These are phyloP conservation scores for Agrotis exclamationis DNA, from an alignment of 2,888 invertebrate species.

Conservation along the genomic window DNA sequence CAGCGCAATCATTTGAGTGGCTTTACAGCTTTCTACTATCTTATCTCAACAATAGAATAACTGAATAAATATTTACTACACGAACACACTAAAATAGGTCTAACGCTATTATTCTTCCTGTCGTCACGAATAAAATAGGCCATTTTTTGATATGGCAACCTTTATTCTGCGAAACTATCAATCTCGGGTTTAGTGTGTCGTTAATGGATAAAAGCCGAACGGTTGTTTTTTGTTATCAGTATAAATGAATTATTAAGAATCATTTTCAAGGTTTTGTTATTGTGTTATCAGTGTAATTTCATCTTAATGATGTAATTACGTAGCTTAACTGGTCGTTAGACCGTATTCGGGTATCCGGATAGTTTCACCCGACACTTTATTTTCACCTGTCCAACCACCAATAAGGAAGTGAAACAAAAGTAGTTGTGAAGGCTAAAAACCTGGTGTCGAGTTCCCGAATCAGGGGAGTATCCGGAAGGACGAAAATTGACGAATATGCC, in stretches of 20 bases:
- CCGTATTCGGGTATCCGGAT: not conserved
- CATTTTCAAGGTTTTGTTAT: conserved; percentile 24
- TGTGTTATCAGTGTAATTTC: conserved; percentile 24
- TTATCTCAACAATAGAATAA: conserved; percentile 49
- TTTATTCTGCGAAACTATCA: conserved; percentile 14
- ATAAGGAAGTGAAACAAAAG: not conserved
- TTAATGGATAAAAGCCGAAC: conserved; percentile 15
- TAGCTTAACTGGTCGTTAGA: conserved; percentile 11
- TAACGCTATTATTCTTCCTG: conserved; percentile 29
- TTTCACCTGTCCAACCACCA: not conserved
- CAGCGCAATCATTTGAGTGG: conserved; percentile 45
- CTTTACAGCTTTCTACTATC: conserved; percentile 29
- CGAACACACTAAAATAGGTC: conserved; percentile 27
- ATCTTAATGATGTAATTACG: conserved; percentile 31
- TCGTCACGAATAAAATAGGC: conserved; percentile 3
- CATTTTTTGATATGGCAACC: conserved; percentile 6
- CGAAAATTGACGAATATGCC: not conserved
- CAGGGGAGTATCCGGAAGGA: not conserved
- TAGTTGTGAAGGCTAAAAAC: not conserved
- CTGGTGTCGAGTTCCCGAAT: not conserved
- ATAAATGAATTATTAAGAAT: not conserved
- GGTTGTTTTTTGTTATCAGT: conserved; percentile 15
- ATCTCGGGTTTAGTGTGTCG: conserved; percentile 12
- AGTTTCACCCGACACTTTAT: not conserved
- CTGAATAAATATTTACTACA: conserved; percentile 47